Conservation (phyloP, 2,113 vertebrate genomes). For the Aptenodytes patagonicus region DNA sequence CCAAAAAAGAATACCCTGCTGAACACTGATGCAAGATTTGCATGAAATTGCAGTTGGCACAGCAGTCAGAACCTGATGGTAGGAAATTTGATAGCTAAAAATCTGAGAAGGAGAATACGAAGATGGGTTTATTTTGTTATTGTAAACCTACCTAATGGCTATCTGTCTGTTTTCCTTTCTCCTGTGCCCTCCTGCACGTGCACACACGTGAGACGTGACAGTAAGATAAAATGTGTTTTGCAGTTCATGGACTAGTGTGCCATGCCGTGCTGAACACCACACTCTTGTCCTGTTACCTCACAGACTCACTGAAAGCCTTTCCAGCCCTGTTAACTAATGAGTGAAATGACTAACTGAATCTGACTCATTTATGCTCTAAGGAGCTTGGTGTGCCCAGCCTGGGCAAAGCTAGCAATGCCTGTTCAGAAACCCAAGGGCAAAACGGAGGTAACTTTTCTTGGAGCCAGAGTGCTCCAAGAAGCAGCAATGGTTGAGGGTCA, state of each 20-base stretch:
- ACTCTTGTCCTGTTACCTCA: neutral
- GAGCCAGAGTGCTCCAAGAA: neutral
- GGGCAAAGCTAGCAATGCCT: neutral
- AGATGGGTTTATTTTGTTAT: neutral
- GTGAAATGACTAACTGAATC: neutral
- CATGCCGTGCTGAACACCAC: neutral
- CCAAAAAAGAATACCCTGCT: neutral
- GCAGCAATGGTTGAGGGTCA: neutral
- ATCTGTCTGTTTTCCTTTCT: neutral
- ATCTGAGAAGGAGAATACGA: neutral
- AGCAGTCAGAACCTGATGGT: neutral
- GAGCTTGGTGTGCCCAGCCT: neutral
- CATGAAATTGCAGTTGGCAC: neutral
- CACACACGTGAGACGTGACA: neutral
- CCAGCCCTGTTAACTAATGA: neutral
- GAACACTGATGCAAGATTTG: slow-evolving; percentile 7
- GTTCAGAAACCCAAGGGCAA: neutral
- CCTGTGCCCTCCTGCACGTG: neutral
- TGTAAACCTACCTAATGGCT: neutral
- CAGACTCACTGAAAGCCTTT: neutral
- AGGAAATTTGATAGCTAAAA: neutral
- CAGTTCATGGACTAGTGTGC: neutral
- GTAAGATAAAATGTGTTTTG: neutral
- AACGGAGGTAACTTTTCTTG: neutral
- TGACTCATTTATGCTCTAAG: neutral